Evolutionary conservation across 2,888 invertebrate genomes (phyloP).

Genomic region (Trissoscelio sp.): DNA sequence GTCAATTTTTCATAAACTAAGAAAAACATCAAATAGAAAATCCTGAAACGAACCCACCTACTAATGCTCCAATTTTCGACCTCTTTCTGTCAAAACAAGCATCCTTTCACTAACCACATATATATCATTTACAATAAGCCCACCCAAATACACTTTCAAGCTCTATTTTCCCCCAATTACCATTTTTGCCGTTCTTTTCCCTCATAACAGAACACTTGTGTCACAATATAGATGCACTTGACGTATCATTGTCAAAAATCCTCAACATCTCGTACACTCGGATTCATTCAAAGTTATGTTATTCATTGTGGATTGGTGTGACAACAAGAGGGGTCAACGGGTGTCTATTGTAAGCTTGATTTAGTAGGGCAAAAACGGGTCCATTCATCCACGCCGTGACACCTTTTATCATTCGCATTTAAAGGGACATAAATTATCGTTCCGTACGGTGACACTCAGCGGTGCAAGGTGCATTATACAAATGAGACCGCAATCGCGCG

Average conservation of each 20-base stretch:
- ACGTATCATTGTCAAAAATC: not conserved
- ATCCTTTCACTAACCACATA: too few relatives aligned
- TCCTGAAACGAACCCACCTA: too few relatives aligned
- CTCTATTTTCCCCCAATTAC: not conserved
- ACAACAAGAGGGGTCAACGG: not conserved
- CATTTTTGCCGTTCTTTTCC: not conserved
- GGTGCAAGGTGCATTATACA: conserved; percentile 56
- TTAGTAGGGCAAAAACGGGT: conserved; percentile 29
- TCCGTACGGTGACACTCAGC: conserved; percentile 27
- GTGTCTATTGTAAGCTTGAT: conserved; percentile 11
- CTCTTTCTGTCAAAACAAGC: too few relatives aligned
- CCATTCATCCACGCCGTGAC: conserved; percentile 32
- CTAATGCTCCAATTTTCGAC: too few relatives aligned
- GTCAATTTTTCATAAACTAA: too few relatives aligned
- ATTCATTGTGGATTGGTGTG: not conserved
- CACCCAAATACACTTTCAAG: not conserved
- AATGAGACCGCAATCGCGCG: conserved; percentile 45
- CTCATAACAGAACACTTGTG: conserved; percentile 4
- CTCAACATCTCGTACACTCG: not conserved
- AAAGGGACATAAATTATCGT: conserved; percentile 51
- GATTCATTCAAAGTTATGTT: not conserved
- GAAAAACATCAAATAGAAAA: too few relatives aligned
- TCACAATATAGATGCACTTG: conserved; percentile 5
- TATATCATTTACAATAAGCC: too few relatives aligned
- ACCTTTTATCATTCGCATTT: conserved; percentile 41